phyloP scores from a whole-genome alignment of 2,797 vertebrate genomes.

The Orientallactaga sibirica region DNA sequence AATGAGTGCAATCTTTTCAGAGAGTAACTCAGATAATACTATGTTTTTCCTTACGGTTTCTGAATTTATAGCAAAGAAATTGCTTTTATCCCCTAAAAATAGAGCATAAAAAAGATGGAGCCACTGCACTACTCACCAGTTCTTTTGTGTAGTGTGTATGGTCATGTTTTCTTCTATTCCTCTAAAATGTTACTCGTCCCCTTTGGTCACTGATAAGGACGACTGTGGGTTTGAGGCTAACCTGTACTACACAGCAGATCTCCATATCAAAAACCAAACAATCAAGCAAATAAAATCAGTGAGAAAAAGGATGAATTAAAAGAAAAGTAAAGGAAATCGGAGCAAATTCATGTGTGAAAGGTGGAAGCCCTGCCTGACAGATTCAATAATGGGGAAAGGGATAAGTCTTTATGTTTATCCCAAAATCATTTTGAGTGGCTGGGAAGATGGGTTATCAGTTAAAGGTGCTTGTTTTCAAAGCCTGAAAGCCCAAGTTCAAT shows the following conservation, averaged over 20 bases:
- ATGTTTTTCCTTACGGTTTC: background rate
- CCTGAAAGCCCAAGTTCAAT: no score
- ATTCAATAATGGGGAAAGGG: background rate
- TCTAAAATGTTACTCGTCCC: background rate
- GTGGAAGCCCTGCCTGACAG: background rate
- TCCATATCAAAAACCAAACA: background rate
- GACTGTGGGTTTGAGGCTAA: background rate
- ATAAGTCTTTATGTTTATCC: constrained; percentile 36
- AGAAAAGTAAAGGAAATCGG: background rate
- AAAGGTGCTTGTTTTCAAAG: no score
- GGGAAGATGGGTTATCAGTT: background rate
- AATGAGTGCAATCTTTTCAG: background rate
- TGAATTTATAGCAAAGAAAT: constrained; percentile 16
- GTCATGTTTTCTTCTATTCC: background rate
- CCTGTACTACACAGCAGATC: no score
- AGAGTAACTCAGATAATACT: background rate
- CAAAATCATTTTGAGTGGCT: background rate
- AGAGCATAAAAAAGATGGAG: background rate
- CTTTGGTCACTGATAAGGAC: background rate
- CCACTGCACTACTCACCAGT: background rate
- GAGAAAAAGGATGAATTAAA: background rate
- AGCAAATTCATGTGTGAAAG: background rate
- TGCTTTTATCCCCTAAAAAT: constrained; percentile 5
- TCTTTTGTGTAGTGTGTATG: background rate
- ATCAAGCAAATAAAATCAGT: background rate